phyloP scores from a whole-genome alignment of 2,888 invertebrate species.

The Operophtera brumata region DNA sequence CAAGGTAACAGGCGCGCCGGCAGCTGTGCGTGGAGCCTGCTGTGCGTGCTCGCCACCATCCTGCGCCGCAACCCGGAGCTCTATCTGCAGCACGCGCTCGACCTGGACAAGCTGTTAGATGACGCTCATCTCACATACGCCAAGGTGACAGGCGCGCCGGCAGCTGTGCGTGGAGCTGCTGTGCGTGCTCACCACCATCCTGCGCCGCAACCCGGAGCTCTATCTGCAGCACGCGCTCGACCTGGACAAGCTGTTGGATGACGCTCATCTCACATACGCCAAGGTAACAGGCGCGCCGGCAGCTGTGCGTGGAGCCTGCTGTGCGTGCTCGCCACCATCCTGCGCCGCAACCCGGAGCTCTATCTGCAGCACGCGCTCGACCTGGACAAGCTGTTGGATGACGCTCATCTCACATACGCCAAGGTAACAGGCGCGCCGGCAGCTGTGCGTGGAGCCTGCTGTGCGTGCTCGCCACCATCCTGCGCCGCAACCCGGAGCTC shows the following conservation, averaged over 20 bases:
- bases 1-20: slow-evolving; percentile 86
- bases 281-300: slow-evolving; percentile 88
- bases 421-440: slow-evolving; percentile 88
- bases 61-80: slow-evolving; percentile 97
- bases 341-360: slow-evolving; percentile 96
- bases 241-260: slow-evolving; percentile 90
- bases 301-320: slow-evolving; percentile 88
- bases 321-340: slow-evolving; percentile 95
- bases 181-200: slow-evolving; percentile 95
- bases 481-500: slow-evolving; percentile 96
- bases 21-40: slow-evolving; percentile 87
- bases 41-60: slow-evolving; percentile 95
- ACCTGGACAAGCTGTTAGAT: slow-evolving; percentile 90
- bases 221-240: slow-evolving; percentile 89
- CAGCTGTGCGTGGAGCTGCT: slow-evolving; percentile 87
- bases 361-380: slow-evolving; percentile 89
- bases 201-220: slow-evolving; percentile 96
- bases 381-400: slow-evolving; percentile 90
- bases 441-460: slow-evolving; percentile 87
- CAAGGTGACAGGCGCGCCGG: slow-evolving; percentile 86
- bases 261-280: slow-evolving; percentile 91
- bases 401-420: slow-evolving; percentile 91
- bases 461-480: slow-evolving; percentile 95
- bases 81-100: slow-evolving; percentile 87
- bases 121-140: slow-evolving; percentile 93